These are phyloP conservation scores for Anorthoa munda DNA, from an alignment of 2,888 invertebrate genomes.

Conservation along the genomic window DNA sequence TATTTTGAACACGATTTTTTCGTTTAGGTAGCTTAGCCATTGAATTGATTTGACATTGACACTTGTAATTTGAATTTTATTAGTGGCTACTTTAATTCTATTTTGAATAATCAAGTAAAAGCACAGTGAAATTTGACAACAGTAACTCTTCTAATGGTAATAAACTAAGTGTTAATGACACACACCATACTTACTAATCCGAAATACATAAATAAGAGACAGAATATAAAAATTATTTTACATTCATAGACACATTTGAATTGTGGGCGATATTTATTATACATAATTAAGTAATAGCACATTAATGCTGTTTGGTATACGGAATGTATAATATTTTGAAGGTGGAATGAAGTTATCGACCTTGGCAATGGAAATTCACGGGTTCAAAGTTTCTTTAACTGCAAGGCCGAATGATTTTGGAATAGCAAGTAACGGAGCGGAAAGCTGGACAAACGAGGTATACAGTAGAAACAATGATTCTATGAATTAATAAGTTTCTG, in stretches of 20 bases:
- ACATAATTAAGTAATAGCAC: constrained; percentile 43
- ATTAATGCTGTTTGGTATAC: constrained; percentile 35
- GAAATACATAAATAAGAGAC: background rate
- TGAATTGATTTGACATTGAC: background rate
- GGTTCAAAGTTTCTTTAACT: constrained; percentile 77
- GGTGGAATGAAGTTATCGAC: constrained; percentile 66
- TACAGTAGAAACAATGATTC: background rate
- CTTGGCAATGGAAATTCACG: constrained; percentile 75
- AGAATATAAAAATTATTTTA: constrained; percentile 12
- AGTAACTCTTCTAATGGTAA: background rate
- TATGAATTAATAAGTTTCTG: background rate
- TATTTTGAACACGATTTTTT: constrained; percentile 33
- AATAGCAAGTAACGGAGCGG: constrained; percentile 46
- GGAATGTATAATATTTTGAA: constrained; percentile 40
- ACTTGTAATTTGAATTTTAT: constrained; percentile 8
- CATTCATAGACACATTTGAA: constrained; percentile 22
- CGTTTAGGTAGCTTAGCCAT: constrained; percentile 13
- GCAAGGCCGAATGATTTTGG: constrained; percentile 71
- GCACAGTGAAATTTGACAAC: constrained; percentile 8
- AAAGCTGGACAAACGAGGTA: constrained; percentile 12
- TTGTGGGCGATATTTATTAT: constrained; percentile 39
- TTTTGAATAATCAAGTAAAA: background rate
- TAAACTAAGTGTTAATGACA: constrained; percentile 8
- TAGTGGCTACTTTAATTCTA: background rate
- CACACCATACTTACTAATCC: constrained; percentile 2